Evolutionary conservation across 2,113 vertebrate species (phyloP).

Genomic region (Pituophis catenifer): DNA sequence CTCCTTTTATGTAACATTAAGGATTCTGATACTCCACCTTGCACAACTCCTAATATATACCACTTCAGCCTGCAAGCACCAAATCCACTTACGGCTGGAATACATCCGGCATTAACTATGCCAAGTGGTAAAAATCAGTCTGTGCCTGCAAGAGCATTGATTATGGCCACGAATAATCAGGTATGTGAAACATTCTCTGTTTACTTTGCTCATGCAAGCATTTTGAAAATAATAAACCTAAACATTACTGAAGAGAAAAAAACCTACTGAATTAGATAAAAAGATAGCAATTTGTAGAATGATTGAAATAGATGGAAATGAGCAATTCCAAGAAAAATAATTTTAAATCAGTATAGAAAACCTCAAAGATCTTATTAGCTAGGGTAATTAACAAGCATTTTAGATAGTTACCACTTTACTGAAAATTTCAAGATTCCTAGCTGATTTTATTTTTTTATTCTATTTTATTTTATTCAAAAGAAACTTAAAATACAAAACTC

Average conservation of each 20-base stretch:
- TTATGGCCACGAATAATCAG: slow-evolving; percentile 84
- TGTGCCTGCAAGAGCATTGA: slow-evolving; percentile 73
- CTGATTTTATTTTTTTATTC: background rate
- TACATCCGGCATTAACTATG: slow-evolving; percentile 80
- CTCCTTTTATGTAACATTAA: slow-evolving; percentile 63
- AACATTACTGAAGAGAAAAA: background rate
- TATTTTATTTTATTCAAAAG: background rate
- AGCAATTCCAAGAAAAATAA: background rate
- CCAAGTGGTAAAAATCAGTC: slow-evolving; percentile 76
- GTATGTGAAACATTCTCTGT: slow-evolving; percentile 62
- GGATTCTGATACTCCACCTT: slow-evolving; percentile 92
- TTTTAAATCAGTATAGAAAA: background rate
- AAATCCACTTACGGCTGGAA: slow-evolving; percentile 72
- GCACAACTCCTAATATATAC: slow-evolving; percentile 76
- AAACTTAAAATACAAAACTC: background rate
- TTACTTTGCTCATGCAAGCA: background rate
- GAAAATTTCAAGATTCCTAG: background rate
- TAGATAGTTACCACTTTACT: background rate
- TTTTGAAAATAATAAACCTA: background rate
- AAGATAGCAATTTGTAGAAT: background rate
- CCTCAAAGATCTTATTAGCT: background rate
- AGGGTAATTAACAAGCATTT: background rate
- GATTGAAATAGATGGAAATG: background rate
- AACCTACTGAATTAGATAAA: background rate
- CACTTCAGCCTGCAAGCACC: slow-evolving; percentile 81